Percentiles rank a stretch among this genome's conserved stretches.
Conservation (phyloP, 2,888 invertebrate species). For the Acronicta aceris region DNA sequence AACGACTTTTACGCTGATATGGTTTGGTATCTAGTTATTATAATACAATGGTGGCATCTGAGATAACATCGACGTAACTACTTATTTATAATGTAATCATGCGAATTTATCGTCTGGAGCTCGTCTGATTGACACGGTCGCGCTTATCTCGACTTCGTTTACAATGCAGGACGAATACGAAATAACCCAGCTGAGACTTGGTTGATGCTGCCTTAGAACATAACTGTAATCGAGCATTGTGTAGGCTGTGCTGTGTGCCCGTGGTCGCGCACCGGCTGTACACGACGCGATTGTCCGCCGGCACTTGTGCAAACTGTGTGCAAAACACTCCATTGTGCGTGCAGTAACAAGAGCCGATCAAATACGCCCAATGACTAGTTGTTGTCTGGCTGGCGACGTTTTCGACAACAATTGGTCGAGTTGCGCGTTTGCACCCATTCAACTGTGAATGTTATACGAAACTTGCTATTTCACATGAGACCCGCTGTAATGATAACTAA, state of each 20-base stretch:
- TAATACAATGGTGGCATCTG: slow-evolving; percentile 47
- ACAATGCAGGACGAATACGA: slow-evolving; percentile 21
- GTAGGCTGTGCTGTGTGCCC: slow-evolving; percentile 8
- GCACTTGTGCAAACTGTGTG: slow-evolving; percentile 76
- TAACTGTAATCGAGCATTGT: slow-evolving; percentile 21
- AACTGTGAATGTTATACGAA: slow-evolving; percentile 41
- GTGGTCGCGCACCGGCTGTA: no score
- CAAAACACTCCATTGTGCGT: slow-evolving; percentile 74
- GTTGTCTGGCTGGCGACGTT: slow-evolving; percentile 47
- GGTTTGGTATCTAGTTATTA: slow-evolving; percentile 43
- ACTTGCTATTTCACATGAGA: slow-evolving; percentile 46
- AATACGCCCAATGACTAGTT: slow-evolving; percentile 54
- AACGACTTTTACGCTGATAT: slow-evolving; percentile 15
- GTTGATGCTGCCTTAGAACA: slow-evolving; percentile 13
- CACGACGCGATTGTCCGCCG: slow-evolving; percentile 62
- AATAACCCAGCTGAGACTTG: slow-evolving; percentile 8
- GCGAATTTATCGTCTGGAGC: slow-evolving; percentile 36
- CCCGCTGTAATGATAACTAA: slow-evolving; percentile 44
- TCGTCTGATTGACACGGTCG: slow-evolving; percentile 37
- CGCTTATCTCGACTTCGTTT: slow-evolving; percentile 16
- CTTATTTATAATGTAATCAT: slow-evolving; percentile 36
- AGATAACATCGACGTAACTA: slow-evolving; percentile 28
- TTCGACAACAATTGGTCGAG: slow-evolving; percentile 58
- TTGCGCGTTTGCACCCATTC: slow-evolving; percentile 47
- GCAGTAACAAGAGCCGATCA: slow-evolving; percentile 57